Percentiles rank a stretch among this genome's conserved stretches.
Evolutionary conservation across 2,797 vertebrate species (phyloP).

Genomic region (Thunnus albacares): DNA sequence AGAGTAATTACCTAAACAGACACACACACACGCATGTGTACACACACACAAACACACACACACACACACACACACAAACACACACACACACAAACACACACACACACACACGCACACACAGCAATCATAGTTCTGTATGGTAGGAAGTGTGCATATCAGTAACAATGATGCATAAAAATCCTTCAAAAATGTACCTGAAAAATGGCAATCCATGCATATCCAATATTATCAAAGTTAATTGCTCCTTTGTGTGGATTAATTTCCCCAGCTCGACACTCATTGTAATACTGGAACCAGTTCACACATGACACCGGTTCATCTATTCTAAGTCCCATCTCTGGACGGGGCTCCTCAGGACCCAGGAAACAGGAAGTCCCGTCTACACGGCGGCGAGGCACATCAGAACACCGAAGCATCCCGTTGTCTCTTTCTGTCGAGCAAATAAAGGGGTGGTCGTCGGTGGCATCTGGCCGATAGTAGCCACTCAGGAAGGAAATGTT

Average conservation of each 20-base stretch:
- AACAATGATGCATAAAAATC: neutral
- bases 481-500: conserved; percentile 92
- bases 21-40: conserved; percentile 15
- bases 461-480: conserved; percentile 92
- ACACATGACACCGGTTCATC: conserved; percentile 85
- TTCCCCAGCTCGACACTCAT: conserved; percentile 91
- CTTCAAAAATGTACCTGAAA: conserved; percentile 90
- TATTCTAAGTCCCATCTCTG: conserved; percentile 39
- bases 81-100: too few relatives aligned
- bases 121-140: neutral
- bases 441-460: conserved; percentile 95
- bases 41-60: too few relatives aligned
- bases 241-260: conserved; percentile 97
- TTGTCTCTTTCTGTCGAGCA: conserved; percentile 94
- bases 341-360: conserved; percentile 79
- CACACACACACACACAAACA: neutral
- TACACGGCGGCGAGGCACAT: conserved; percentile 90
- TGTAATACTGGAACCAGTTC: conserved; percentile 98
- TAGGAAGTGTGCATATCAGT: conserved; percentile 3
- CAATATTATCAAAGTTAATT: conserved; percentile 98
- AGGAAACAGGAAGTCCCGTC: conserved; percentile 90
- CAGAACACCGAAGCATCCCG: conserved; percentile 94
- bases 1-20: conserved; percentile 93
- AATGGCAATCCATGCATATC: conserved; percentile 99
- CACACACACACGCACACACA: conserved; percentile 21